Evolutionary conservation across 2,797 vertebrate species (phyloP), one percentile per base, ranked within the genome.

Genomic region (Phrynocephalus vlangalii): DNA sequence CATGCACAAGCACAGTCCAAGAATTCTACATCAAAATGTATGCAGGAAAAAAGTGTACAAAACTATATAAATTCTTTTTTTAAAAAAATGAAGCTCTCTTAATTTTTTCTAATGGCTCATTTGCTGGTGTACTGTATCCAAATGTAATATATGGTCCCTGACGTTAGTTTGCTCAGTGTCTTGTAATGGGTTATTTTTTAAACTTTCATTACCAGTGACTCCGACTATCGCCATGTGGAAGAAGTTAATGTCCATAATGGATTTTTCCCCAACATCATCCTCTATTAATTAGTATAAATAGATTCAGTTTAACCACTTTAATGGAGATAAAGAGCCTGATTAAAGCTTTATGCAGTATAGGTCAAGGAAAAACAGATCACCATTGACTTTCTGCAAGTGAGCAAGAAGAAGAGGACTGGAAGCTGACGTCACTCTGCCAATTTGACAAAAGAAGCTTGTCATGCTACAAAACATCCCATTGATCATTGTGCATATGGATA

Each of bases 211-310:
- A 90, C 80, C 78, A 86, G 56, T 22, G 90, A 52, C 9, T 71
- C 68, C 56, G 52, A n/a, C 18, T 91, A 6, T 88, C 90, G 66
- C 85, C 79, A 81, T 81, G 89, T 80, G 83, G 86, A 79, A 89
- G 88, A 89, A 84, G 8, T 72, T 92, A 83, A 78, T 82, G 16
- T 86, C 88, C 0, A 0, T 84, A 88, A 85, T 87, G 66, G 60
- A 90, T 81, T 85, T 90, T 79, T 56, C 66, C 86, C 87, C 88
- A 94, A 22, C 38, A 93, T 92, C 60, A 84, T 83, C 76, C 91
- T 86, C n/a, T 38, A 87, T 56, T 88, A 90, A 91, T 94, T 91
- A 84, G 86, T 91, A 94, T 94, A 92, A 93, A 94, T 92, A 93
- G 92, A 91, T 91, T 91, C 83, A 89, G 70, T 93, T 89, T 87